Percentiles rank a stretch among this genome's conserved stretches.
These are phyloP conservation scores for Catostylus mosaicus DNA, from an alignment of 30 jellyfish, hydroid and myxozoan genomes.

Conservation along the genomic window DNA sequence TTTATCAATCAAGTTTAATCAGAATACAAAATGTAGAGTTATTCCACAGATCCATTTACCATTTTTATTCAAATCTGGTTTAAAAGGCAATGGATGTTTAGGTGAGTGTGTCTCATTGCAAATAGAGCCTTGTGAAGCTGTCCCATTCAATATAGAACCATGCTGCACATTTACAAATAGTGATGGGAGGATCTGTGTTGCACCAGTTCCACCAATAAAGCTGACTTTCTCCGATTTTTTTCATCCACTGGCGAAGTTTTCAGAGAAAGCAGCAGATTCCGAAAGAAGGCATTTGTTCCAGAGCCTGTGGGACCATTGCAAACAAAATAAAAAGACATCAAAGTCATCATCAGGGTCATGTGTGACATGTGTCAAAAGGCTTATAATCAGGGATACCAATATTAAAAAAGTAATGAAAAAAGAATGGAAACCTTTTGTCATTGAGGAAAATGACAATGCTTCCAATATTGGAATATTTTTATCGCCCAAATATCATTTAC, in stretches of 20 bases:
- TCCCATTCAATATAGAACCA: conserved; percentile 14
- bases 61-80: background rate
- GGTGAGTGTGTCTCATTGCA: conserved; percentile 13
- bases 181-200: conserved; percentile 46
- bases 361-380: conserved; percentile 38
- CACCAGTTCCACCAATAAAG: conserved; percentile 39
- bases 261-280: background rate
- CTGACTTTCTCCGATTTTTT: conserved; percentile 37
- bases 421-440: conserved; percentile 2
- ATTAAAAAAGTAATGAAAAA: conserved; percentile 19
- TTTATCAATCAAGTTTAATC: conserved; percentile 36
- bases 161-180: conserved; percentile 45
- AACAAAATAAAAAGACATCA: conserved; percentile 16
- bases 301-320: conserved; percentile 40
- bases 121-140: conserved; percentile 18
- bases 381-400: background rate
- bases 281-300: background rate
- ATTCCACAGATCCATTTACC: conserved; percentile 35
- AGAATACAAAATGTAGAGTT: conserved; percentile 25
- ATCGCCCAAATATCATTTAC: conserved; percentile 50
- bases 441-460: background rate
- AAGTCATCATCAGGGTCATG: conserved; percentile 1
- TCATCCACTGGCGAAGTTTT: conserved; percentile 26
- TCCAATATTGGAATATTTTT: conserved; percentile 49
- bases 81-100: background rate